phyloP scores from a whole-genome alignment of 2,113 vertebrate genomes.

The Myotis davidii region DNA sequence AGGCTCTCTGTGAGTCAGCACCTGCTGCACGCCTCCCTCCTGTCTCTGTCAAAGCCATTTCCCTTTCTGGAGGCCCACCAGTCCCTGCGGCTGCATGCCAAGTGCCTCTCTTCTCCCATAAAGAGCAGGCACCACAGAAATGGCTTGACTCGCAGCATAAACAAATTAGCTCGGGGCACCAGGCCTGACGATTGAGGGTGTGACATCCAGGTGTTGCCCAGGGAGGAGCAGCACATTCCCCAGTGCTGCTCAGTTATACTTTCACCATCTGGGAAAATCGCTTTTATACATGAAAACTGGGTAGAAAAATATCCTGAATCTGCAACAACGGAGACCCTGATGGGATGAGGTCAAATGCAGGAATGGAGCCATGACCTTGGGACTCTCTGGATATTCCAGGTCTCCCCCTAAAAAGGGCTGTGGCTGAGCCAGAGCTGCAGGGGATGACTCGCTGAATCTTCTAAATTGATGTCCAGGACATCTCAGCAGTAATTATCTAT shows the following conservation, averaged over 20 bases:
- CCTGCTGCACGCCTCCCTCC: background rate
- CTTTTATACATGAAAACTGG: background rate
- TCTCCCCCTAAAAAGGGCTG: background rate
- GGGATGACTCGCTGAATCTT: background rate
- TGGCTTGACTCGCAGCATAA: background rate
- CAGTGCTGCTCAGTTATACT: background rate
- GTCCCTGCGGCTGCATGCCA: background rate
- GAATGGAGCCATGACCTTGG: background rate
- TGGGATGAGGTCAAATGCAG: background rate
- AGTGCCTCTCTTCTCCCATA: background rate
- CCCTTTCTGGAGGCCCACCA: background rate
- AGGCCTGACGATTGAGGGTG: background rate
- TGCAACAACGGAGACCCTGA: background rate
- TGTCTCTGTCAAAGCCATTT: background rate
- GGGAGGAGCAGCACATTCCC: background rate
- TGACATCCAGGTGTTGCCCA: background rate
- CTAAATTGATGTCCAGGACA: conserved; percentile 37
- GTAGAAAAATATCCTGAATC: background rate
- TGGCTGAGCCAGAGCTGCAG: background rate
- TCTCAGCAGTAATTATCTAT: background rate
- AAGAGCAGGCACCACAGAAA: background rate
- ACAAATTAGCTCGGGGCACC: background rate
- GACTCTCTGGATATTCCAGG: background rate
- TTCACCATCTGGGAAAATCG: background rate
- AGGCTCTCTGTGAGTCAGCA: background rate